Evolutionary conservation across 2,113 vertebrate species (phyloP).

Genomic region (Siniperca knerii): DNA sequence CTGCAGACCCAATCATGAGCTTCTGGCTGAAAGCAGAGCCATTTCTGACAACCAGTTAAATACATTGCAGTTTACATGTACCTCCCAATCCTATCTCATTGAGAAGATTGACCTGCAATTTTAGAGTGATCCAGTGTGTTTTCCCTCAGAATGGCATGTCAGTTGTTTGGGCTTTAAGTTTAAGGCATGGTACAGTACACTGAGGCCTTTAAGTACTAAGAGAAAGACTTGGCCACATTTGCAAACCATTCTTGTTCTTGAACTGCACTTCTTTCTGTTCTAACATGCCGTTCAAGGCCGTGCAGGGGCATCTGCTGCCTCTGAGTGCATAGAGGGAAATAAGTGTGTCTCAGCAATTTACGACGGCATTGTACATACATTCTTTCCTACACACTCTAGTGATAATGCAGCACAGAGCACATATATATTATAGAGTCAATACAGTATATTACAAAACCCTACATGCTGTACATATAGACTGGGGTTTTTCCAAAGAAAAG

Average conservation of each 20-base stretch:
- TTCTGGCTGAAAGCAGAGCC: slow-evolving; percentile 23
- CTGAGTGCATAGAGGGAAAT: slow-evolving; percentile 53
- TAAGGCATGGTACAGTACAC: slow-evolving; percentile 3
- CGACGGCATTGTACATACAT: slow-evolving; percentile 58
- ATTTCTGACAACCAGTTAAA: slow-evolving; percentile 38
- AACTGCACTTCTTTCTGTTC: slow-evolving; percentile 34
- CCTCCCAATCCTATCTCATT: slow-evolving; percentile 11
- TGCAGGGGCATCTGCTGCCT: slow-evolving; percentile 54
- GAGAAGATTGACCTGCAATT: slow-evolving; percentile 49
- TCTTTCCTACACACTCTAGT: slow-evolving; percentile 49
- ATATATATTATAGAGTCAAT: background rate
- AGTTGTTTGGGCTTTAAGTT: slow-evolving; percentile 37
- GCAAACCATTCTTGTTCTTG: slow-evolving; percentile 1
- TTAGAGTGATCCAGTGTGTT: slow-evolving; percentile 41
- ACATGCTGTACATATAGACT: background rate
- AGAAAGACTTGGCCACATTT: background rate
- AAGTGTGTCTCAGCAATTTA: slow-evolving; percentile 67
- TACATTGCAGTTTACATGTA: slow-evolving; percentile 26
- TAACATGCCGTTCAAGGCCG: slow-evolving; percentile 47
- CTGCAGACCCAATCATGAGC: slow-evolving; percentile 42
- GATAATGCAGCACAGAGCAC: slow-evolving; percentile 46
- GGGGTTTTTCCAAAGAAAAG: background rate
- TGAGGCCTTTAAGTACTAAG: slow-evolving; percentile 17
- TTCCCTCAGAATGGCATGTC: background rate
- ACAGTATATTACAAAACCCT: slow-evolving; percentile 1